Conservation (phyloP, 2,113 vertebrate species). For the Glaucidium brasilianum region DNA sequence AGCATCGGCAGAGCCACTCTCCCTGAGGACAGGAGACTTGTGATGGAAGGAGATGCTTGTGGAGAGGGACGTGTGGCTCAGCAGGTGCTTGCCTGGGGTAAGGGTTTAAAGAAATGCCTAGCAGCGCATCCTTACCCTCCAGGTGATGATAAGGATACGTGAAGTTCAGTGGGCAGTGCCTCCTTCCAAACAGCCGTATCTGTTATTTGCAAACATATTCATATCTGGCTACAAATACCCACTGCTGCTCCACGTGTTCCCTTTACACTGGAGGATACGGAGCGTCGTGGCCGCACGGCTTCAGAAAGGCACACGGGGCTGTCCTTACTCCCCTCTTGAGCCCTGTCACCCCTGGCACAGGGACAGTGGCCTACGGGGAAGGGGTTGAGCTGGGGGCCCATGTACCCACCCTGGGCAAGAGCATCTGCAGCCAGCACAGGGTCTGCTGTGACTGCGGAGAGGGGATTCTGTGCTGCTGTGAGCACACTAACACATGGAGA, state of each 20-base stretch:
- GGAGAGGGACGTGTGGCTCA: not conserved
- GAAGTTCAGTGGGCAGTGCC: not conserved
- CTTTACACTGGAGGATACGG: accelerated
- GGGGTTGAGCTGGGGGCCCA: not conserved
- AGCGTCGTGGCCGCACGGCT: not conserved
- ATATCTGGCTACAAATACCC: not conserved
- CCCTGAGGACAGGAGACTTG: not conserved
- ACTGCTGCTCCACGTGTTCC: not conserved
- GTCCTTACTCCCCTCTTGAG: not conserved
- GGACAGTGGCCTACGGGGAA: accelerated
- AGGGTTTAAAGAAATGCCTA: not conserved
- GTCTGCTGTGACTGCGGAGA: not conserved
- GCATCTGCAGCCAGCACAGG: not conserved
- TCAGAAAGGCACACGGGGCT: not conserved
- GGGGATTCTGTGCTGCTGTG: not conserved
- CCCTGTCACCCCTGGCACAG: not conserved
- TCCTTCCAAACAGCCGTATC: not conserved
- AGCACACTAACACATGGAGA: no score
- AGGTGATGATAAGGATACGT: accelerated
- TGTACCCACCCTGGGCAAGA: not conserved
- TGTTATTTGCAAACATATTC: not conserved
- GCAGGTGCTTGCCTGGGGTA: not conserved
- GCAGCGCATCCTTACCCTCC: not conserved
- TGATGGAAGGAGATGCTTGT: not conserved
- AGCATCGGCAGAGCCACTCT: not conserved